phyloP scores from a whole-genome alignment of 2,797 vertebrate species.

The Hapalemur alaotrensis region DNA sequence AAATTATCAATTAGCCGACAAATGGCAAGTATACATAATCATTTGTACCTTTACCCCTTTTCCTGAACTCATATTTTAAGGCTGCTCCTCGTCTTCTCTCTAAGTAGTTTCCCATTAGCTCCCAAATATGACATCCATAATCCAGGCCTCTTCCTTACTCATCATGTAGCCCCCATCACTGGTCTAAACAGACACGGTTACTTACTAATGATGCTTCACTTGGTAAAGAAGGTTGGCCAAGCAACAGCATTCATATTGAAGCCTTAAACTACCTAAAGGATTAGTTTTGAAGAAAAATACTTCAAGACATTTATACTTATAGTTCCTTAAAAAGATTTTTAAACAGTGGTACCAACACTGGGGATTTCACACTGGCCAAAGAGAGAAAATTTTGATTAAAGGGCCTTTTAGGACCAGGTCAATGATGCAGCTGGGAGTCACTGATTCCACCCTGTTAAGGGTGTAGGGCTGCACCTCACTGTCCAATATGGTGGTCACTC shows the following conservation, averaged over 20 bases:
- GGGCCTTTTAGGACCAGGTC: neutral
- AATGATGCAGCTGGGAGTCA: neutral
- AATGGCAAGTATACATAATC: neutral
- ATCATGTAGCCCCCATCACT: neutral
- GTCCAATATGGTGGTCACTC: too few species aligned
- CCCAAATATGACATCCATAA: neutral
- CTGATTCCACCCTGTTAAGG: neutral
- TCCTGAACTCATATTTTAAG: neutral
- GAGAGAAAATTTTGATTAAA: neutral
- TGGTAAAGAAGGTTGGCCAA: neutral
- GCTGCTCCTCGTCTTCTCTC: neutral
- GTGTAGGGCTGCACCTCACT: fast-evolving
- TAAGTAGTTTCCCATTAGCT: neutral
- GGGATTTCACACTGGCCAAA: neutral
- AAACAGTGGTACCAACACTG: neutral
- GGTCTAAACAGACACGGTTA: neutral
- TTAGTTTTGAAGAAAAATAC: neutral
- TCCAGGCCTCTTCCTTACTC: neutral
- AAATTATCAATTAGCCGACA: neutral
- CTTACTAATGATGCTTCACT: neutral
- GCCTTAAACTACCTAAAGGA: neutral
- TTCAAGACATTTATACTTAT: neutral
- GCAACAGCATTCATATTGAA: neutral
- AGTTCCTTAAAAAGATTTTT: neutral
- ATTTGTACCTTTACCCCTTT: neutral